Evolutionary conservation across 2,888 invertebrate species (phyloP).

Genomic region (Cephus sareptanus): DNA sequence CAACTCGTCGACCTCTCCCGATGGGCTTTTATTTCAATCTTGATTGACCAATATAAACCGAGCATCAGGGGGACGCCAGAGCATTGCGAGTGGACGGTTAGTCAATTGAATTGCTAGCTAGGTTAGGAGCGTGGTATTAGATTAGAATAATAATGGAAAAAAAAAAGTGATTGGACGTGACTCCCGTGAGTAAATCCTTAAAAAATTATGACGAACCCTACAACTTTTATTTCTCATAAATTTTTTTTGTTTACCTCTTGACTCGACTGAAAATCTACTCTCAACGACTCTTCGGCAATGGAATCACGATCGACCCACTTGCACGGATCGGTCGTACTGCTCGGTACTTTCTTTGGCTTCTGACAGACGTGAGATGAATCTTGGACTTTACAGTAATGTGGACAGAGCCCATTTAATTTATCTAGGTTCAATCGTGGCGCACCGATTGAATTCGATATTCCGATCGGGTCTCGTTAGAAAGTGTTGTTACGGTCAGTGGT

Average conservation of each 20-base stretch:
- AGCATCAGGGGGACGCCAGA: neutral
- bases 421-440: neutral
- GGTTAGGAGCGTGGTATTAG: neutral
- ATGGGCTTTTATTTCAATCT: neutral
- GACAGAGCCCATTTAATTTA: neutral
- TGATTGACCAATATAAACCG: neutral
- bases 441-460: conserved; percentile 28
- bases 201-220: neutral
- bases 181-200: neutral
- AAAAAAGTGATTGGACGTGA: neutral
- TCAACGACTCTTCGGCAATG: neutral
- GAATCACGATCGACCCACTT: conserved; percentile 5
- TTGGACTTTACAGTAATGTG: conserved; percentile 21
- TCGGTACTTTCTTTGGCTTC: conserved; percentile 26
- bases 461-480: conserved; percentile 37
- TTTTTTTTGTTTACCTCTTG: neutral
- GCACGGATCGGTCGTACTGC: neutral
- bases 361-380: conserved; percentile 39
- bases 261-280: neutral
- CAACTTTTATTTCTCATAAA: neutral
- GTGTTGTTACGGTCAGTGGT: conserved; percentile 22
- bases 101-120: neutral
- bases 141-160: neutral
- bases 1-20: neutral
- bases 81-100: neutral